phyloP scores from a whole-genome alignment of 2,797 vertebrate genomes.

The Sebastes diploproa region DNA sequence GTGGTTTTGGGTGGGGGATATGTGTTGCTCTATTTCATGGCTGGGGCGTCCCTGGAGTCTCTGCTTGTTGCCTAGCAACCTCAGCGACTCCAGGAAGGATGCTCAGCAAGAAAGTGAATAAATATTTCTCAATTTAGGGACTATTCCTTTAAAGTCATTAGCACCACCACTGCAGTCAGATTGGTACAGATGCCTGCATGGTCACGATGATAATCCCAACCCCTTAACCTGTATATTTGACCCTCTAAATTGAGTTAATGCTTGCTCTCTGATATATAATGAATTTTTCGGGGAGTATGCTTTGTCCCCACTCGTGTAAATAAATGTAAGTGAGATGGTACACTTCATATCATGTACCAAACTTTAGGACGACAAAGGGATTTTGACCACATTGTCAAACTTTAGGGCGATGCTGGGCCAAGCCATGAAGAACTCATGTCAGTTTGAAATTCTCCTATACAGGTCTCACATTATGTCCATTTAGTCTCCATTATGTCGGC shows the following conservation, averaged over 20 bases:
- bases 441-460: neutral
- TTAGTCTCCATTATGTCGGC: neutral
- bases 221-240: conserved; percentile 1
- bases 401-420: conserved; percentile 31
- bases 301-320: conserved; percentile 59
- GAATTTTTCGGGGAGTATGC: neutral
- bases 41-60: neutral
- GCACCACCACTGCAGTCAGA: neutral
- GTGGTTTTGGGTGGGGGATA: neutral
- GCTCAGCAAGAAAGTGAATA: neutral
- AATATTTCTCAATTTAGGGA: neutral
- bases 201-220: conserved; percentile 1
- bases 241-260: neutral
- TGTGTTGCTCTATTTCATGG: neutral
- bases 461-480: conserved; percentile 8
- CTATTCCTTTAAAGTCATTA: neutral
- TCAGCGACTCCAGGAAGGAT: neutral
- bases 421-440: conserved; percentile 3
- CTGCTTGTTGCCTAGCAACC: neutral
- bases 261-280: neutral
- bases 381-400: conserved; percentile 35
- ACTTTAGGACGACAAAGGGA: conserved; percentile 53
- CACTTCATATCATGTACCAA: neutral
- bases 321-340: conserved; percentile 39
- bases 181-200: conserved; percentile 1